Conservation (phyloP, 2,888 invertebrate genomes). For the Thymelicus acteon region DNA sequence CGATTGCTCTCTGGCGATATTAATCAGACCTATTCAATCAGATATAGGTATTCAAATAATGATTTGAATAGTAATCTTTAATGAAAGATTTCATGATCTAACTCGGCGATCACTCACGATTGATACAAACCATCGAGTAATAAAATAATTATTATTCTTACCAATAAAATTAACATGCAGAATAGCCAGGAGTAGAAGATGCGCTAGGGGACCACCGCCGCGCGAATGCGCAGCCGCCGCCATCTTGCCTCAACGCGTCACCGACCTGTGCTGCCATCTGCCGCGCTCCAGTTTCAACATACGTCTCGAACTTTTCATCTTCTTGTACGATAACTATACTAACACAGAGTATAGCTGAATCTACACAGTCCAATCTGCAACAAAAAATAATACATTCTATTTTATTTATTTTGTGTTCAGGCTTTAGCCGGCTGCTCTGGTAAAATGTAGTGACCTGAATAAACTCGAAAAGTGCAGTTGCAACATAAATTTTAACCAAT, state of each 20-base stretch:
- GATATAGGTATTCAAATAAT: no score
- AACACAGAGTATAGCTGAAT: slow-evolving; percentile 17
- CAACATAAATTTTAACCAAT: slow-evolving; percentile 38
- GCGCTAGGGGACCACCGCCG: slow-evolving; percentile 73
- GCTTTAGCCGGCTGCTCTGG: slow-evolving; percentile 28
- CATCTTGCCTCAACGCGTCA: slow-evolving; percentile 73
- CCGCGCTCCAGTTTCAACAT: slow-evolving; percentile 53
- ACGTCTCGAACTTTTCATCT: slow-evolving; percentile 58
- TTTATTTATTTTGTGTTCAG: slow-evolving; percentile 24
- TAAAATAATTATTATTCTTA: slow-evolving; percentile 60
- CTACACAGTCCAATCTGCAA: slow-evolving; percentile 29
- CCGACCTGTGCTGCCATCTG: slow-evolving; percentile 70
- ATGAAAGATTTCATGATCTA: not conserved
- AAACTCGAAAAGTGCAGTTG: slow-evolving; percentile 33
- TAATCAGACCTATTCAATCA: no score
- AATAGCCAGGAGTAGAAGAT: slow-evolving; percentile 71
- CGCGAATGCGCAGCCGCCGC: slow-evolving; percentile 65
- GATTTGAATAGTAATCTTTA: no score
- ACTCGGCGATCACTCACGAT: not conserved
- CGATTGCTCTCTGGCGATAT: no score
- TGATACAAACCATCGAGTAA: not conserved
- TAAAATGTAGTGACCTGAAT: slow-evolving; percentile 34
- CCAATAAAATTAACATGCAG: slow-evolving; percentile 80
- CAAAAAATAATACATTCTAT: slow-evolving; percentile 33
- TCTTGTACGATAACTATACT: slow-evolving; percentile 39